Evolutionary conservation across 2,888 invertebrate genomes (phyloP).

Genomic region (Octonoba sinensis): DNA sequence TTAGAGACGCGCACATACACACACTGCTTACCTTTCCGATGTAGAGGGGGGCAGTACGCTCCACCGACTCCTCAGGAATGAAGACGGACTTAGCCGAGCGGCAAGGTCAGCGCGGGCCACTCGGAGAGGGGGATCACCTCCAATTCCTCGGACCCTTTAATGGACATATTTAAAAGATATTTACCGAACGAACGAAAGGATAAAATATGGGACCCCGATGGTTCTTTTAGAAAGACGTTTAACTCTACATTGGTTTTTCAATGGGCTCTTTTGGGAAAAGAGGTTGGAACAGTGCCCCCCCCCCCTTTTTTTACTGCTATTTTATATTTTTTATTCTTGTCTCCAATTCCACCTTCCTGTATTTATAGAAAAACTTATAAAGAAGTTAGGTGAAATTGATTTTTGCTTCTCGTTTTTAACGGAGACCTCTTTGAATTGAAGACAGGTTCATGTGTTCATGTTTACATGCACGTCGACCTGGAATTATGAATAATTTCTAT

Average conservation of each 20-base stretch:
- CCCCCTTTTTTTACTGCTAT: too few species aligned
- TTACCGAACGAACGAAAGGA: constrained; percentile 20
- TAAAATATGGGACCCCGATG: constrained; percentile 9
- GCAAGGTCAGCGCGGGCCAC: constrained; percentile 47
- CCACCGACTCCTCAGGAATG: constrained; percentile 44
- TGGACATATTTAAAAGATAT: constrained; percentile 61
- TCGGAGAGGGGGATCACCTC: constrained; percentile 19
- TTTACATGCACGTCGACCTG: too few species aligned
- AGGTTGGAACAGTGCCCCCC: neutral
- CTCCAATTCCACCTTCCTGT: too few species aligned
- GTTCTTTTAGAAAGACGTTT: constrained; percentile 21
- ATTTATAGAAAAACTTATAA: too few species aligned
- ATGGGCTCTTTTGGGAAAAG: constrained; percentile 20
- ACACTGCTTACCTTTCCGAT: constrained; percentile 43
- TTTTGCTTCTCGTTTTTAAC: too few species aligned
- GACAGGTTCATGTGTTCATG: too few species aligned
- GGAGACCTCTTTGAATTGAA: too few species aligned
- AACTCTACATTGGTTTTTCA: constrained; percentile 48
- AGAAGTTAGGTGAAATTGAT: too few species aligned
- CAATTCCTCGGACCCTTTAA: constrained; percentile 43
- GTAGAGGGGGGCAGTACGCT: constrained; percentile 36
- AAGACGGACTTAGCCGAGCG: constrained; percentile 38
- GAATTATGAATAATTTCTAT: too few species aligned
- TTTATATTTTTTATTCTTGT: too few species aligned
- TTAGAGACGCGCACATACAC: neutral